phyloP scores from a whole-genome alignment of 2,797 vertebrate species.

The Sebastes nivosus region DNA sequence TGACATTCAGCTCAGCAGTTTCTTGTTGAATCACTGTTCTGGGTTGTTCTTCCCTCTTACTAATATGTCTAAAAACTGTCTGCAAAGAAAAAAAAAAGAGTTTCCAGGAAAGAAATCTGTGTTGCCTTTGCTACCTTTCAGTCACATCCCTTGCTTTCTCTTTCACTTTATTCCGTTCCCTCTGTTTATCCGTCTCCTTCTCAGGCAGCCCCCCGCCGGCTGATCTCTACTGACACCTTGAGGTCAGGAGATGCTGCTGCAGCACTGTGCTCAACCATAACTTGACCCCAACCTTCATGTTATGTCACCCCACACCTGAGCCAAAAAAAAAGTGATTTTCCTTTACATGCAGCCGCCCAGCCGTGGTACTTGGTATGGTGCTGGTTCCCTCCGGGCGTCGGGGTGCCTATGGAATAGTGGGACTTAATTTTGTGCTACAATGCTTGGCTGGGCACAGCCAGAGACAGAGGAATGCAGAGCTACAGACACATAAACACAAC shows the following conservation, averaged over 20 bases:
- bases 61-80: conserved; percentile 17
- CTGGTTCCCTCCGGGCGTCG: conserved; percentile 24
- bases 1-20: conserved; percentile 10
- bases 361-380: background rate
- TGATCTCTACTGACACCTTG: conserved; percentile 82
- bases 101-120: conserved; percentile 27
- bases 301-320: conserved; percentile 12
- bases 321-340: conserved; percentile 18
- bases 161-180: background rate
- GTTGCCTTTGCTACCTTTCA: conserved; percentile 54
- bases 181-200: background rate
- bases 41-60: background rate
- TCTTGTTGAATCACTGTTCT: background rate
- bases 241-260: conserved; percentile 67
- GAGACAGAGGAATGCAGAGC: conserved; percentile 64
- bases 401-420: conserved; percentile 58
- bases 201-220: conserved; percentile 24
- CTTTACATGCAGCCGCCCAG: background rate
- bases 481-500: conserved; percentile 69
- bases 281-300: conserved; percentile 56
- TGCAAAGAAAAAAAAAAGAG: conserved; percentile 25
- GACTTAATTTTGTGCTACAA: conserved; percentile 71
- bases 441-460: conserved; percentile 69
- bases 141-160: conserved; percentile 15
- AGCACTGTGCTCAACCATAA: conserved; percentile 9